Conservation (phyloP, 92 coral and sea anemone species). For the Heteractis magnifica region DNA sequence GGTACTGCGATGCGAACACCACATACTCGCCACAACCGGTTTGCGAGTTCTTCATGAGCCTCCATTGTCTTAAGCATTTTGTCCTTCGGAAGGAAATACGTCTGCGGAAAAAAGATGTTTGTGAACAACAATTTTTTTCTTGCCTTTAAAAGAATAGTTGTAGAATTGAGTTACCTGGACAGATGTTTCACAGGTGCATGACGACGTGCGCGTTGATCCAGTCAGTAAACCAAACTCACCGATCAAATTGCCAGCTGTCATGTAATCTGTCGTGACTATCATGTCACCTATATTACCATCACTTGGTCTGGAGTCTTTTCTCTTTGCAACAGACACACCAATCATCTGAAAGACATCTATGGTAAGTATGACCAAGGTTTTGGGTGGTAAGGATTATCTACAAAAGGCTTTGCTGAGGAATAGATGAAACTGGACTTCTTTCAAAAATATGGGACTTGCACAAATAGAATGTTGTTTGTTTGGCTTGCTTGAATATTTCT, state of each 20-base stretch:
- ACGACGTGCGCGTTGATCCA: constrained; percentile 71
- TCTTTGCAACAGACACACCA: constrained; percentile 84
- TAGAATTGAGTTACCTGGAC: constrained; percentile 66
- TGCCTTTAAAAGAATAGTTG: neutral
- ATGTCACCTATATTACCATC: constrained; percentile 74
- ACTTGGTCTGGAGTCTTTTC: constrained; percentile 27
- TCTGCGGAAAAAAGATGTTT: constrained; percentile 26
- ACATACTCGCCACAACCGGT: constrained; percentile 87
- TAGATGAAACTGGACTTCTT: too few species aligned
- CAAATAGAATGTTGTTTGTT: too few species aligned
- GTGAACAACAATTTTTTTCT: neutral
- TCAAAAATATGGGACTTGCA: too few species aligned
- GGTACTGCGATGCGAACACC: constrained; percentile 96
- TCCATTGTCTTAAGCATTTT: constrained; percentile 65
- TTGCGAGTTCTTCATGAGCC: constrained; percentile 58
- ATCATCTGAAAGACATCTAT: constrained; percentile 66
- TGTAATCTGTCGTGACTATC: constrained; percentile 88
- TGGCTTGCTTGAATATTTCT: too few species aligned
- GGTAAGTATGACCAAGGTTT: neutral
- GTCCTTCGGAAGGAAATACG: constrained; percentile 70
- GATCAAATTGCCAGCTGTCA: constrained; percentile 84
- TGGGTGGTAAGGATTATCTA: neutral
- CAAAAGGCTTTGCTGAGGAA: too few species aligned
- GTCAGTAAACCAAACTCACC: constrained; percentile 94
- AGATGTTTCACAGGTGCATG: constrained; percentile 91